phyloP scores from a whole-genome alignment of 2,888 invertebrate species.

The Chouioia cunea region DNA sequence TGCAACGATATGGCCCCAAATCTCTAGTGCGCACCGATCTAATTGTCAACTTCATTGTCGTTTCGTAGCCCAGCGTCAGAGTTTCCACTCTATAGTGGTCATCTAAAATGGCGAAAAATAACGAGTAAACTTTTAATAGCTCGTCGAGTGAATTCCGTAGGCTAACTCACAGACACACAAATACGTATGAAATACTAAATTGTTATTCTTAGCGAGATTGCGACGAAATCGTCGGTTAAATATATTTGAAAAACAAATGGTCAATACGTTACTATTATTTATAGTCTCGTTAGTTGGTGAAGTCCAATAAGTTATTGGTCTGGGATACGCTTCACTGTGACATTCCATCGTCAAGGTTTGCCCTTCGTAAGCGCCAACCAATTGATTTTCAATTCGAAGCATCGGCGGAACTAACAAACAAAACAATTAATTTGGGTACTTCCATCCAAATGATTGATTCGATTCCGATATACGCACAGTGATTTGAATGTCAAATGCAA shows the following conservation, averaged over 20 bases:
- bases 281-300: slow-evolving; percentile 59
- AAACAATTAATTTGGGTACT: too few relatives aligned
- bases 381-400: slow-evolving; percentile 71
- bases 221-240: too few relatives aligned
- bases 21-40: slow-evolving; percentile 65
- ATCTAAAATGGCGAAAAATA: slow-evolving; percentile 56
- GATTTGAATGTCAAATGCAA: too few relatives aligned
- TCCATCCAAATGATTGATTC: too few relatives aligned
- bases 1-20: slow-evolving; percentile 68
- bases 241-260: too few relatives aligned
- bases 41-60: slow-evolving; percentile 68
- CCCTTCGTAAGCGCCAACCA: slow-evolving; percentile 70
- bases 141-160: too few relatives aligned
- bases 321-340: slow-evolving; percentile 70
- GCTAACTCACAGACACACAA: too few relatives aligned
- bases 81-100: slow-evolving; percentile 67
- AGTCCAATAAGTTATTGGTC: slow-evolving; percentile 72
- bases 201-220: too few relatives aligned
- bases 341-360: slow-evolving; percentile 70
- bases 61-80: slow-evolving; percentile 60
- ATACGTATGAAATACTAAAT: too few relatives aligned
- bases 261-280: slow-evolving; percentile 47
- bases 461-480: too few relatives aligned
- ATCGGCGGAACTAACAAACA: slow-evolving; percentile 70
- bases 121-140: not conserved